Evolutionary conservation across 2,113 vertebrate species (phyloP), one percentile per base, ranked within the genome.

Genomic region (Rissa tridactyla): DNA sequence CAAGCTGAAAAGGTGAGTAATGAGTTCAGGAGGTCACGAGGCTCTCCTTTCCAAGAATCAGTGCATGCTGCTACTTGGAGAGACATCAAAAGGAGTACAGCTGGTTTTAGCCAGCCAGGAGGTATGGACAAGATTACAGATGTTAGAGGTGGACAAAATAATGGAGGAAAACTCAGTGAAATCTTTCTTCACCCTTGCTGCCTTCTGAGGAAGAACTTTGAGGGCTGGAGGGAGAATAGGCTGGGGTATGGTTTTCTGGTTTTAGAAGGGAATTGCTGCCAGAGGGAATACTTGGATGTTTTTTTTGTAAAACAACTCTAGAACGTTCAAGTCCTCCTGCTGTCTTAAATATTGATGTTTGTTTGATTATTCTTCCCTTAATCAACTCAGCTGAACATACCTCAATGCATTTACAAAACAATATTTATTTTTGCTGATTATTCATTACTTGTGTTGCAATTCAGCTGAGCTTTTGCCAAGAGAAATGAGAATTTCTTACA

Each of bases 301-400:
- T 72, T 57, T 80, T 66, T 6, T 9, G 2, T 55, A 26, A 36
- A 79, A 57, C 7, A 54, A 9, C 15, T 90, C 40, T 38, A 65
- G 38, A 88, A 76, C 77, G 13, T 88, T 92, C 66, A 92, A 76
- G 61, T 12, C 29, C 26, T 93, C 95, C 79, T 87, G 70, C 86
- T 95, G 69, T 77, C 69, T 90, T 92, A 86, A 95, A 83, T 95
- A 60, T 40, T 96, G 46, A 76, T 79, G 62, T 40, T 96, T 95
- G 32, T 80, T 96, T 95, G 76, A 81, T 92, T 96, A 38, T 95
- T 96, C 71, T 96, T 92, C 89, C 76, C 38, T 87, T 71, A 88
- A 94, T 94, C 60, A 89, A 78, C 82, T 86, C 87, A 77, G 55
- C 72, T 92, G 61, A 90, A 54, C 69, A 42, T 81, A 86, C 64